Percentiles rank a stretch among this genome's conserved stretches.
phyloP scores from a whole-genome alignment of 2,888 invertebrate genomes.

The Luperina nickerlii region DNA sequence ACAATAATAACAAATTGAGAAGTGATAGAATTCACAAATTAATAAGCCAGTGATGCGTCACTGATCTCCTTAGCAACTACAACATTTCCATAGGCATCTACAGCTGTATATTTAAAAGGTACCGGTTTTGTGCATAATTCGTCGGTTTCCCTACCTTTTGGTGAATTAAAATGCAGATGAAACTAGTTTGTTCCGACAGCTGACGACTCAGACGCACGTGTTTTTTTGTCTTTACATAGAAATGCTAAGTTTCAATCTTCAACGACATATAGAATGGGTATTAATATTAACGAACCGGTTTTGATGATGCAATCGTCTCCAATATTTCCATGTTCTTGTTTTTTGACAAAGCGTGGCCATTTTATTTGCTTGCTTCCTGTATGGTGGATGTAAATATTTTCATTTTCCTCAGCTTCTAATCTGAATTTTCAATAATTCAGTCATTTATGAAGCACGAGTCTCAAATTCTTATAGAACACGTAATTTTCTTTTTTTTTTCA shows the following conservation, averaged over 20 bases:
- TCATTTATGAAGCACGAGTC: neutral
- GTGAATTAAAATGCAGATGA: neutral
- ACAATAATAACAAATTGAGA: too few relatives aligned
- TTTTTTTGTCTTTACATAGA: slow-evolving; percentile 8
- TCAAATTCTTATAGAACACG: neutral
- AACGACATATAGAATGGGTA: too few relatives aligned
- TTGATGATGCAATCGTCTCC: slow-evolving; percentile 10
- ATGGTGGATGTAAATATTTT: neutral
- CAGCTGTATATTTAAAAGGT: neutral
- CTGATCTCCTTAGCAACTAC: neutral
- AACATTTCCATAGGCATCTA: neutral
- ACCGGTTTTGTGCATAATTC: slow-evolving; percentile 4
- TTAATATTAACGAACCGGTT: slow-evolving; percentile 9
- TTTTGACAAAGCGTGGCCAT: neutral
- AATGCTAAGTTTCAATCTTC: neutral
- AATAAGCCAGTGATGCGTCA: neutral
- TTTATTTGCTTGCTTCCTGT: neutral
- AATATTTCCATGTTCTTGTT: neutral
- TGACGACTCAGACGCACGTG: neutral
- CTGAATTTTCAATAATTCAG: neutral
- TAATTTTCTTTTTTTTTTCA: neutral
- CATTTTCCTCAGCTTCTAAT: neutral
- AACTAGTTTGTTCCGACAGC: slow-evolving; percentile 24
- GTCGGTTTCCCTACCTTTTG: neutral
- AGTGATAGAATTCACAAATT: neutral